Percentiles rank a stretch among this genome's conserved stretches.
Conservation (phyloP, 2,888 invertebrate species). For the Petrophora chlorosata region DNA sequence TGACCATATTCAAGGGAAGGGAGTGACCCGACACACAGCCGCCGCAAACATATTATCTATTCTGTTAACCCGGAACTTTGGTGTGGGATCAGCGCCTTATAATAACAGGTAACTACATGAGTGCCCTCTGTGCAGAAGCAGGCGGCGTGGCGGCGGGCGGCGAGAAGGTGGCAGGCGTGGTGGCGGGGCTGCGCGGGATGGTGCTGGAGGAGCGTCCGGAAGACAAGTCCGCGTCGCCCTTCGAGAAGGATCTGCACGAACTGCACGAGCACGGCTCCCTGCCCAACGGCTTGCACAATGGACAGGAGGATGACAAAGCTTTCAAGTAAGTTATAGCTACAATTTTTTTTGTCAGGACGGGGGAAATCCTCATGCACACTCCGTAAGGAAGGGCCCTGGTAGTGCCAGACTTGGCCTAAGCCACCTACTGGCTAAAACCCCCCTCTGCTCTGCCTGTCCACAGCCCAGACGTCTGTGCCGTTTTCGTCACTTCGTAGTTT, state of each 20-base stretch:
- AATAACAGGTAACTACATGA: neutral
- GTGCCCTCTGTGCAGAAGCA: conserved; percentile 13
- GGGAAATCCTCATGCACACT: no score
- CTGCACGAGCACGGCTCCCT: conserved; percentile 75
- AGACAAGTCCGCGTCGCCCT: conserved; percentile 75
- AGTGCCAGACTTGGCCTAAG: neutral
- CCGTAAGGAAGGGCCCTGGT: no score
- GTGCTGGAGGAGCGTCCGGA: conserved; percentile 74
- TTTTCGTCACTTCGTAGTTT: no score
- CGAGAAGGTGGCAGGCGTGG: conserved; percentile 73
- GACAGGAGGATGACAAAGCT: conserved; percentile 93
- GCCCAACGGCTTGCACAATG: conserved; percentile 84
- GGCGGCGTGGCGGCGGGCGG: conserved; percentile 50
- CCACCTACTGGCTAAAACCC: no score
- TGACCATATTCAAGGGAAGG: no score
- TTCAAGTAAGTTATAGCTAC: conserved; percentile 89
- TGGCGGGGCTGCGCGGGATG: conserved; percentile 74
- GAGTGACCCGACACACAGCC: no score
- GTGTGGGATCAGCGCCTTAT: neutral
- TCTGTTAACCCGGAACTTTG: neutral
- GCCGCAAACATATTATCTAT: neutral
- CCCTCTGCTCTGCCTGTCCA: no score
- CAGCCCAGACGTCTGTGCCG: no score
- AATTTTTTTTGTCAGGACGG: neutral
- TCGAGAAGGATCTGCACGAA: conserved; percentile 77